phyloP scores from a whole-genome alignment of 2,113 vertebrate genomes.

The Oxyura jamaicensis region DNA sequence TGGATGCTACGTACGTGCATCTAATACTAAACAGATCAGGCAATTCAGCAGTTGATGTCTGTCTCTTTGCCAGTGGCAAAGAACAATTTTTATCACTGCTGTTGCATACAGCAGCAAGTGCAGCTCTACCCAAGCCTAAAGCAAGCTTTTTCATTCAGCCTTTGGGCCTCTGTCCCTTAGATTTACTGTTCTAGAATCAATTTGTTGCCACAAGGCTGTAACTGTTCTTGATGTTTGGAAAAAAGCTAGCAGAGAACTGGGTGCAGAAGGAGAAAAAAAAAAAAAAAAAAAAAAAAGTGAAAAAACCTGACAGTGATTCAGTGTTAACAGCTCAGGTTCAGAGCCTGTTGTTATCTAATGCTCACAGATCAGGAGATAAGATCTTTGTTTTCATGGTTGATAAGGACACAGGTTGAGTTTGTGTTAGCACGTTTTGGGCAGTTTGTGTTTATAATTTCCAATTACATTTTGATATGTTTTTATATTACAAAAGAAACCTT shows the following conservation, averaged over 20 bases:
- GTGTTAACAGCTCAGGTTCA: not conserved
- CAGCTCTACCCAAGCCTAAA: not conserved
- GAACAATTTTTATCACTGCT: not conserved
- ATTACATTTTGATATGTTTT: fast-evolving
- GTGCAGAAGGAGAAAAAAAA: fast-evolving
- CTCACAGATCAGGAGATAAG: not conserved
- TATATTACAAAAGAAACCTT: not conserved
- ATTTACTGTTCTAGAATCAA: not conserved
- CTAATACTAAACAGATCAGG: not conserved
- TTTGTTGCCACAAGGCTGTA: not conserved
- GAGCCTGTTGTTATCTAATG: not conserved
- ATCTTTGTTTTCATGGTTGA: not conserved
- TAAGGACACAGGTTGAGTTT: not conserved
- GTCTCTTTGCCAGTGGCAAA: not conserved
- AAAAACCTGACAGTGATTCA: not conserved
- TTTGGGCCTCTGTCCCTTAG: not conserved
- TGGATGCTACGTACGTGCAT: fast-evolving
- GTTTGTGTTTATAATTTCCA: not conserved
- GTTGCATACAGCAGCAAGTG: not conserved
- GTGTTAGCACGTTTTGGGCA: not conserved
- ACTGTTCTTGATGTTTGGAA: not conserved
- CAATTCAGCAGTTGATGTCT: not conserved
- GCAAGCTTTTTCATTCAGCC: not conserved
- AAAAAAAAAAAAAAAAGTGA: not conserved
- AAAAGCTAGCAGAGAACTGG: not conserved